phyloP scores from a whole-genome alignment of 1,140 invertebrate species.

The Zaprionus gabonicus region DNA sequence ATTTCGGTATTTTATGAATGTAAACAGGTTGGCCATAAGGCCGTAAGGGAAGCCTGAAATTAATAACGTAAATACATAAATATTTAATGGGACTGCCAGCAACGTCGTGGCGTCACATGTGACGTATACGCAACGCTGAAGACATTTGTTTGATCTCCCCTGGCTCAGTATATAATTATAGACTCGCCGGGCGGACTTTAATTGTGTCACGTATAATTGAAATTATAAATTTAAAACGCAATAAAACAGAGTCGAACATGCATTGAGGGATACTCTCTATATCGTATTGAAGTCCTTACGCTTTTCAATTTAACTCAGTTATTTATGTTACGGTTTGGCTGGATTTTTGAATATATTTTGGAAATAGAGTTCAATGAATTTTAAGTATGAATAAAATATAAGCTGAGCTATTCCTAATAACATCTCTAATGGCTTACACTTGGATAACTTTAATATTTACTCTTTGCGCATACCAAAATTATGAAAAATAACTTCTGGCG shows the following conservation, averaged over 20 bases:
- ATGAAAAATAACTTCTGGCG: neutral
- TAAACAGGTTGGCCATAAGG: slow-evolving; percentile 32
- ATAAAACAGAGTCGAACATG: neutral
- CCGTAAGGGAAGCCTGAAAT: slow-evolving; percentile 24
- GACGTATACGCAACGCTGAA: slow-evolving; percentile 38
- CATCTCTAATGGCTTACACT: neutral
- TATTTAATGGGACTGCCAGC: slow-evolving; percentile 37
- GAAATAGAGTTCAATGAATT: neutral
- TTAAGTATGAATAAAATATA: neutral
- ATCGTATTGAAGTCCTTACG: neutral
- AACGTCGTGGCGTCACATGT: slow-evolving; percentile 10
- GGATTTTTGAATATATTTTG: neutral
- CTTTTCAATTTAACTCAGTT: neutral
- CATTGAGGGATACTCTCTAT: neutral
- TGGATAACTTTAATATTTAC: neutral
- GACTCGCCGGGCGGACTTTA: neutral
- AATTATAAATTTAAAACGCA: slow-evolving; percentile 4
- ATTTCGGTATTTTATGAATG: slow-evolving; percentile 47
- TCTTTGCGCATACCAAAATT: neutral
- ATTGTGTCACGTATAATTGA: slow-evolving; percentile 5
- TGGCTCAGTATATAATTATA: slow-evolving; percentile 15
- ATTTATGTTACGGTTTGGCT: neutral
- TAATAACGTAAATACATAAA: slow-evolving; percentile 49
- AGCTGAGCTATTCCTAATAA: neutral
- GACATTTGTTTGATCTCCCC: slow-evolving; percentile 31